phyloP scores from a whole-genome alignment of 2,113 vertebrate species.

The Scalopus aquaticus region DNA sequence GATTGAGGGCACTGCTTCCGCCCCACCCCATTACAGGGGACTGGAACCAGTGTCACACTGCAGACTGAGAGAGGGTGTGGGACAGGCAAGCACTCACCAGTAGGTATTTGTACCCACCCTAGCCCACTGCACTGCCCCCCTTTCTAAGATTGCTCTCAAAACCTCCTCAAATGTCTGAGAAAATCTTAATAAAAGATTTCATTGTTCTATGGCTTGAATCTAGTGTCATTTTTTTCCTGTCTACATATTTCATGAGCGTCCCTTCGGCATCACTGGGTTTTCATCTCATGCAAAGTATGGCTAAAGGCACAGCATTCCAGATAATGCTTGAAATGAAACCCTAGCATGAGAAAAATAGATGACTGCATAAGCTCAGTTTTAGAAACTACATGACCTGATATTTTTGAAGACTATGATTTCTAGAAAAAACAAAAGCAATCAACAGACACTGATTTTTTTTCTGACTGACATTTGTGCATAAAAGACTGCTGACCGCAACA shows the following conservation, averaged over 20 bases:
- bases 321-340: not conserved
- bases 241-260: not conserved
- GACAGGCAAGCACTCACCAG: not conserved
- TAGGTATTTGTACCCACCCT: not conserved
- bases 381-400: not conserved
- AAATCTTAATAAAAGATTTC: not conserved
- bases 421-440: not conserved
- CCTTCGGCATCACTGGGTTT: not conserved
- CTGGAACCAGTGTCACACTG: not conserved
- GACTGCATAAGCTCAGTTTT: not conserved
- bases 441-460: not conserved
- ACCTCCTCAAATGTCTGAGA: not conserved
- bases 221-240: not conserved
- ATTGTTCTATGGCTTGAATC: not conserved
- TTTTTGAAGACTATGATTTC: not conserved
- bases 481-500: not conserved
- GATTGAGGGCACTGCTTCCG: not conserved
- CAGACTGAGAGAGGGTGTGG: not conserved
- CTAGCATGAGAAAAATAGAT: not conserved
- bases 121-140: accelerated
- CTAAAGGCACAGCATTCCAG: not conserved
- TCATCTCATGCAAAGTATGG: not conserved
- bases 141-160: not conserved
- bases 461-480: conserved; percentile 13
- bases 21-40: accelerated